Base-by-base conservation (phyloP, 2,888 invertebrate genomes). In the Himalopsyche tibetana region DNA sequence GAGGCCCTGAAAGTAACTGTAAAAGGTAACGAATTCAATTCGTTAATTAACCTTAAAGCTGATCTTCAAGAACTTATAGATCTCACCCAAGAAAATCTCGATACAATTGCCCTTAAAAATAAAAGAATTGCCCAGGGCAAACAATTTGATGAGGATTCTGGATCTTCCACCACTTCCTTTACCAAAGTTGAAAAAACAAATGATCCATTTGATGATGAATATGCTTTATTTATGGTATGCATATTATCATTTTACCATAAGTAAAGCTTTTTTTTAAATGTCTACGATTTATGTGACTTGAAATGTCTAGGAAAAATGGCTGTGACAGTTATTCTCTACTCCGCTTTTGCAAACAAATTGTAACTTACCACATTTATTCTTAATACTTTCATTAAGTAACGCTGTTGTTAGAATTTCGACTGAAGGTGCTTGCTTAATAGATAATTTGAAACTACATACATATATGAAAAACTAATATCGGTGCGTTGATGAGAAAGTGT, bases 51-150 rank as follows among this genome's bases (percentile, higher is more conserved):
- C 80, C 91, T 96, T 15, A 93, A 94, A 89, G 93, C 93, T 38
- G 95, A 96, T 90, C 92, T 96, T 74, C 91, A 94, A 89, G 95
- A 96, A 90, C 92, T 96, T 0, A 94, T 96, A 83, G 92, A 93
- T n/a, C 91, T 96, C 63, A 96, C 96, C 0, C 92, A 93, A 90
- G 95, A 96, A 90, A 94, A 94, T 89, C 90, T 95, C 84, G 91
- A 92, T 86, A 85, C 84, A 42, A n/a, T 88, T 42, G 55, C 51
- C 38, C 55, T 36, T 28, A 80, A 83, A 36, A 40, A 79, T 38
- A 55, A 83, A 74, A 83, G 19, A 42, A 36, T 1, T n/a, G 36
- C 9, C 15, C 42, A 80, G 4, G 80, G 17, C 15, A 55, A 42
- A 82, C 28, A 6, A 45, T 36, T 40, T 17, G 84, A 86, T 79